Percentiles rank a stretch among this genome's conserved stretches.
These are phyloP conservation scores for Pitangus sulphuratus DNA, from an alignment of 2,797 vertebrate species.

Conservation along the genomic window DNA sequence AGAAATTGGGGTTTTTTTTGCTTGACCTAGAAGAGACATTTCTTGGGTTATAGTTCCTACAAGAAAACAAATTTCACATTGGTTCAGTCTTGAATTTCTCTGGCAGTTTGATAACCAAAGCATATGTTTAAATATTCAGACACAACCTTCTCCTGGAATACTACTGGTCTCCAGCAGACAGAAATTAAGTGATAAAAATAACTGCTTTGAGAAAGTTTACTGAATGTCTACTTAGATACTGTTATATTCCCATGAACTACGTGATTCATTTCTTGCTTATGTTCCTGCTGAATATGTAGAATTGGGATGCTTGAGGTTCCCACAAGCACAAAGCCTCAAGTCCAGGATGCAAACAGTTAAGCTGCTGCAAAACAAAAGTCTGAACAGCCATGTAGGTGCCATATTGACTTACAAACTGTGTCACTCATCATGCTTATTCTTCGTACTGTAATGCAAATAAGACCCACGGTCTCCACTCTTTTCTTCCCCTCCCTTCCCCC, in stretches of 20 bases:
- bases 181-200: not conserved
- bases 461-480: not conserved
- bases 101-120: not conserved
- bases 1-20: not conserved
- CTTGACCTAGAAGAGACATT: not conserved
- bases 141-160: not conserved
- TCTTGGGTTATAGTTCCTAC: not conserved
- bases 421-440: not conserved
- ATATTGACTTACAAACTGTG: not conserved
- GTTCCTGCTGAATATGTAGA: not conserved
- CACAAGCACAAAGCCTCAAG: not conserved
- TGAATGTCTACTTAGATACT: not conserved
- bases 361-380: not conserved
- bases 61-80: not conserved
- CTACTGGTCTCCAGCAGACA: not conserved
- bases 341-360: not conserved
- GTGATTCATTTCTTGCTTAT: not conserved
- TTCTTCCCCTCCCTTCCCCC: fast-evolving
- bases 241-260: not conserved
- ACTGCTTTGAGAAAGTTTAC: not conserved
- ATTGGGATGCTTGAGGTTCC: not conserved
- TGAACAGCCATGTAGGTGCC: not conserved
- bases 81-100: not conserved
- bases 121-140: not conserved
- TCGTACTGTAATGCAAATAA: not conserved